Base-by-base conservation (phyloP, 2,113 vertebrate genomes). In the Balaeniceps rex region DNA sequence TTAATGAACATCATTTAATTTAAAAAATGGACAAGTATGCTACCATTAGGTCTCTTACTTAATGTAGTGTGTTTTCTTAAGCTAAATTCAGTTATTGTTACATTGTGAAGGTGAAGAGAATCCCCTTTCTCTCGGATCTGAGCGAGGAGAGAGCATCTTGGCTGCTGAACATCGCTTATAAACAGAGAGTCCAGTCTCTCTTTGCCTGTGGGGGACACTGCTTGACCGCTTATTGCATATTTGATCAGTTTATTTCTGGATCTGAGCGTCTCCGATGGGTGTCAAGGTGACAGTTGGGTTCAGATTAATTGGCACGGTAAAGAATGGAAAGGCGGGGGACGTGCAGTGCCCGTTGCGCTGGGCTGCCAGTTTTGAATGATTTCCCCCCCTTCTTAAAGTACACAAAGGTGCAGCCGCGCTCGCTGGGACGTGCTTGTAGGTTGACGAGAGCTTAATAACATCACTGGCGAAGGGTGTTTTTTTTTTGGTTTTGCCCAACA, bases 1-100 rank as follows among this genome's bases (percentile, higher is more conserved):
- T 98, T 97, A 97, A 98, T 96, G 97, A 94, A 92, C 93, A 95
- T 95, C 94, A 94, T 97, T 98, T 98, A 96, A 96, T 96, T 97
- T 95, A 93, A 96, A 97, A 97, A 97, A 97, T 21, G 80, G 97
- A 94, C 96, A 95, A 94, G 79, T 65, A 57, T 3, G 1, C 71
- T 77, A 87, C 87, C 83, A 88, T 96, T 91, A 94, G 93, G 88
- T 80, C 93, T 77, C 91, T 85, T 79, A 68, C 40, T 88, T 82
- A 94, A 95, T 96, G 93, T 90, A 70, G 88, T 93, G 92, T 95
- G 78, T 95, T 96, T 95, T 93, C 82, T 44, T 49, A 24, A 65
- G 87, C 91, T 40, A 4, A 38, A 61, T 78, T n/a, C 5, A 10
- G 78, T n/a, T 94, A 31, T 60, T 49, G 74, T 70, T 70, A 42